Percentiles rank a stretch among this genome's conserved stretches.
Conservation (phyloP, 2,888 invertebrate species). For the Eremobia ochroleuca region DNA sequence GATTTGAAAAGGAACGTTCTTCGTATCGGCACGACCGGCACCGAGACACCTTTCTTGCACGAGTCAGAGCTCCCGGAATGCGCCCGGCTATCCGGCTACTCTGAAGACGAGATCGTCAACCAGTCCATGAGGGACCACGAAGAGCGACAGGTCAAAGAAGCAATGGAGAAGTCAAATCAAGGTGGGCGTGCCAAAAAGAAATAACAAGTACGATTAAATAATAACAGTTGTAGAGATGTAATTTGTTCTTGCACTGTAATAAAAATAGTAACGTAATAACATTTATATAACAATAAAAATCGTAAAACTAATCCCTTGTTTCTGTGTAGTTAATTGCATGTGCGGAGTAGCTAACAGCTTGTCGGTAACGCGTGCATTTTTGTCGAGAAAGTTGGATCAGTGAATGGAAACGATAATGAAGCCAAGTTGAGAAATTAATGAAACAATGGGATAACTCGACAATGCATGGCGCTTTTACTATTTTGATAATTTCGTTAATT, state of each 20-base stretch:
- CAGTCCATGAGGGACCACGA: constrained; percentile 91
- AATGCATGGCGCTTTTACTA: constrained; percentile 45
- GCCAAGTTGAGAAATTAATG: constrained; percentile 44
- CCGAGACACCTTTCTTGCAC: constrained; percentile 96
- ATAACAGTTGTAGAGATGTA: constrained; percentile 64
- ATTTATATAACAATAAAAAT: constrained; percentile 77
- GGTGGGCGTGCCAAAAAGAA: constrained; percentile 87
- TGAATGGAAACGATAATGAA: constrained; percentile 64
- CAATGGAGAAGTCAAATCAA: constrained; percentile 93
- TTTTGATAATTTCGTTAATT: constrained; percentile 10
- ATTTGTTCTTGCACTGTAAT: constrained; percentile 59
- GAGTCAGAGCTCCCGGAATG: constrained; percentile 93
- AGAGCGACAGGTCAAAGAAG: constrained; percentile 93
- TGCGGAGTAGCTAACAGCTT: constrained; percentile 56
- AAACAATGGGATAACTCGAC: constrained; percentile 41
- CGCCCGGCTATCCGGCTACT: constrained; percentile 94
- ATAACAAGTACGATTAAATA: constrained; percentile 65
- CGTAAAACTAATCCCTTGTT: constrained; percentile 72
- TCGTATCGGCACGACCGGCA: constrained; percentile 98
- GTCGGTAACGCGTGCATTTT: constrained; percentile 62
- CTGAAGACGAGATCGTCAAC: constrained; percentile 92
- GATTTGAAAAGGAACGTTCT: constrained; percentile 97
- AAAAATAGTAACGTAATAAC: constrained; percentile 71
- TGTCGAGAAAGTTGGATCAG: constrained; percentile 67
- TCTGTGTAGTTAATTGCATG: constrained; percentile 68